phyloP scores from a whole-genome alignment of 2,888 invertebrate species.

The Volucella inanis region DNA sequence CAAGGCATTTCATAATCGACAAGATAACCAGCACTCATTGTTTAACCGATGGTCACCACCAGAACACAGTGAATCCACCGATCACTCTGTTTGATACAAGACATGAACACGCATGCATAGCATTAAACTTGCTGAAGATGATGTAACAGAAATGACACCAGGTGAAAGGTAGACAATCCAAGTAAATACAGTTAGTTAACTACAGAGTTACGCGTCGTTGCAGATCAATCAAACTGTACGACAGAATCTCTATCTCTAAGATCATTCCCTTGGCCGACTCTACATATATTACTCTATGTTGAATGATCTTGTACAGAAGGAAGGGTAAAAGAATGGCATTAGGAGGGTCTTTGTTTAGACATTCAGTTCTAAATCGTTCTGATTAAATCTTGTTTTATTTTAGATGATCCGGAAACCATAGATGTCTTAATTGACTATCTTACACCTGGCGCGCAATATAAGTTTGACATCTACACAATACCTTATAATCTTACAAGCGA shows the following conservation, averaged over 20 bases:
- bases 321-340: slow-evolving; percentile 92
- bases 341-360: too few species aligned
- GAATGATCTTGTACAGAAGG: slow-evolving; percentile 95
- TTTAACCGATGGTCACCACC: slow-evolving; percentile 89
- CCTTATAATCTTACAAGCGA: slow-evolving; percentile 92
- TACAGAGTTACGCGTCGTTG: slow-evolving; percentile 90
- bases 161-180: slow-evolving; percentile 94
- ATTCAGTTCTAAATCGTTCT: background rate
- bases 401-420: slow-evolving; percentile 84
- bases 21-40: slow-evolving; percentile 91
- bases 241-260: slow-evolving; percentile 93
- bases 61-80: slow-evolving; percentile 88
- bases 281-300: slow-evolving; percentile 93
- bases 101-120: slow-evolving; percentile 89
- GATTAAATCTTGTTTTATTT: slow-evolving; percentile 10
- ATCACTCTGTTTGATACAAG: slow-evolving; percentile 90
- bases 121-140: slow-evolving; percentile 88
- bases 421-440: slow-evolving; percentile 89
- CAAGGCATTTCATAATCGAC: slow-evolving; percentile 90
- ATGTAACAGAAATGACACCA: slow-evolving; percentile 93
- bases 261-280: slow-evolving; percentile 92
- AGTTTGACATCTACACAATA: slow-evolving; percentile 89
- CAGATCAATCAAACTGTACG: slow-evolving; percentile 93
- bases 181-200: slow-evolving; percentile 93
- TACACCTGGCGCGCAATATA: slow-evolving; percentile 92